Base-by-base conservation (phyloP, 2,888 invertebrate species). In the Aporophyla lueneburgensis region DNA sequence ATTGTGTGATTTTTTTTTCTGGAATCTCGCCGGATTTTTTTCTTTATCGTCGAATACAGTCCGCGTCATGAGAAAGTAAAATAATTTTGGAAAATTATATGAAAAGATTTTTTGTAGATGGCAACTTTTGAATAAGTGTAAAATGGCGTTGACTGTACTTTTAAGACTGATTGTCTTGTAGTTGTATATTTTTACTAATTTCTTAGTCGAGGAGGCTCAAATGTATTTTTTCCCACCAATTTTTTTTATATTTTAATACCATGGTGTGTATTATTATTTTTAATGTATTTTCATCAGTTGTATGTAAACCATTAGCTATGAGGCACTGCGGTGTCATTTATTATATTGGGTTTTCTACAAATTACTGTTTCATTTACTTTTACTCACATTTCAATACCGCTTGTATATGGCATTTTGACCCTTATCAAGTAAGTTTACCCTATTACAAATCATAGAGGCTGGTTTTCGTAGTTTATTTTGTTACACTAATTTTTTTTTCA, bases 161-260 rank as follows among this genome's bases (percentile, higher is more conserved):
- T 73, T 69, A 88, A 87, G 87, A 87, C 88, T 87, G 88, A 88
- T 86, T 81, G 87, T 88, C 88, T 87, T 79, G 78, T 86, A 83
- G 76, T 68, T 69, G 63, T 79, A 77, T 75, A 68, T 75, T 78
- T 76, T 78, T 75, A 75, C 59, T 74, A 69, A 62, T 71, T 80
- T 82, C 54, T 61, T 67, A 74, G 21, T 74, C 46, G 78, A 86
- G 75, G 83, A 88, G 83, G 88, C 87, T 87, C 80, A 83, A 87
- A 78, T 75, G 85, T 80, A 67, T 12, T 67, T 53, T 65, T 54
- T 67, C 66, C 78, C 78, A 75, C 78, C 77, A 77, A 73, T 72
- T 81, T 76, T 74, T 76, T 76, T 78, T 69, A 70, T 73, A 56
- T 56, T 24, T 7, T 2, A 24, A 2, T 69, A 81, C 7, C 21